Base-by-base conservation (phyloP, 2,888 invertebrate species). In the Polietes domitor region DNA sequence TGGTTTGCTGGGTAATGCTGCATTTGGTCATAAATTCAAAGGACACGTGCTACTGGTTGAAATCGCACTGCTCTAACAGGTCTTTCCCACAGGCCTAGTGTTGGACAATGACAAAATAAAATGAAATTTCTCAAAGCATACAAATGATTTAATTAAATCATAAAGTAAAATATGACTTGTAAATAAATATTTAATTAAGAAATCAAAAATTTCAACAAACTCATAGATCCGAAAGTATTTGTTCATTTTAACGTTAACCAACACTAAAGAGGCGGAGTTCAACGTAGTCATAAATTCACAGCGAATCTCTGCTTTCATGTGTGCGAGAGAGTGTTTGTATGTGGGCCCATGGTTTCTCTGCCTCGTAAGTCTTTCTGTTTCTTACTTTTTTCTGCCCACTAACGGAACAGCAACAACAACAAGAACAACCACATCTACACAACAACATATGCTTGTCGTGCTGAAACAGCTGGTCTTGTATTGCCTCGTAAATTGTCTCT, bases 251-350 rank as follows among this genome's bases (percentile, higher is more conserved):
- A 28, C 81, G 81, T 73, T 81, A 73, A 12, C 32, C 81, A 84
- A 81, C 81, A 81, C 84, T 84, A 70, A 73, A 73, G 24, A 26
- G 84, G 84, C 81, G 84, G 84, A 76, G 84, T 47, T 70, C 47
- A 10, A 24, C 10, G 28, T 15, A 9, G 28, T 58, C 77, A 83
- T 84, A 84, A 80, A 77, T 78, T 80, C 37, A 21, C 43, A 53
- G 41, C 15, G n/a, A 41, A 65, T 41, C 41, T 65, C 19, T 65
- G 65, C 21, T 3, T 19, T 10, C 5, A 21, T 43, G 9, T 68
- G 10, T 43, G 21, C 17, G 63, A 32, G 32, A 28, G n/a, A 0
- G 17, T 41, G 12, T 10, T 17, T 58, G 15, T 43, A 43, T 72
- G 32, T 58, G 28, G 43, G 28, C 50, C 28, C 15, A 47, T 24